Base-by-base conservation (phyloP, 2,888 invertebrate genomes). In the Noctua fimbriata region DNA sequence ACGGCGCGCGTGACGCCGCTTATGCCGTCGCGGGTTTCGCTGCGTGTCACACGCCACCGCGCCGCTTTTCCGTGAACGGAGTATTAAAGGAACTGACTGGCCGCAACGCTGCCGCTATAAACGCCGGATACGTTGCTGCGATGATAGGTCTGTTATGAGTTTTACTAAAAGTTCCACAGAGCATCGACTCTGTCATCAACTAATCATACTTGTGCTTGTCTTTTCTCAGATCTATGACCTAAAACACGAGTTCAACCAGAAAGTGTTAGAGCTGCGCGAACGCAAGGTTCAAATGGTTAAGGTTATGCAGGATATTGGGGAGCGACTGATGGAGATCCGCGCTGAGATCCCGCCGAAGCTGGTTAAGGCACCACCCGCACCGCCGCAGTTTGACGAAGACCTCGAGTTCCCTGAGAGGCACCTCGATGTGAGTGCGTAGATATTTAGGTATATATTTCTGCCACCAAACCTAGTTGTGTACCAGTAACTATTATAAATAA, bases 371-470 rank as follows among this genome's bases (percentile, higher is more conserved):
- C 94, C 97, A 0, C 97, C 97, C 0, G 78, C 91, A 0, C 86
- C 97, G 55, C 97, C 97, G 0, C 88, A 91, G 3, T 95, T 97
- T 47, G 97, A 97, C 83, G 91, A 95, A 0, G 94, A 97, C 5
- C 87, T 97, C 2, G 97, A 98, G 89, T 97, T 97, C 88, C 97
- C 97, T 0, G 98, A 98, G 87, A 96, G 93, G 76, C 94, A 97
- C 88, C 92, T 97, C 44, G 95, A 97, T 94, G 67, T 67, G n/a
- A 44, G 44, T 44, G 16, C 44, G n/a, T n/a, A n/a, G 28, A 18
- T 63, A 16, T 18, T 63, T 63, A 18, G 0, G 18, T 32, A 63
- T 7, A 63, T 9, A 32, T 18, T 32, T 28, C 32, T 63, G 9
- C 21, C 4, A 32, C 58, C 9, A 32, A 10, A 10, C 28, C 1